Conservation (phyloP, 2,888 invertebrate genomes). For the Mesorhabditis spiculigera region DNA sequence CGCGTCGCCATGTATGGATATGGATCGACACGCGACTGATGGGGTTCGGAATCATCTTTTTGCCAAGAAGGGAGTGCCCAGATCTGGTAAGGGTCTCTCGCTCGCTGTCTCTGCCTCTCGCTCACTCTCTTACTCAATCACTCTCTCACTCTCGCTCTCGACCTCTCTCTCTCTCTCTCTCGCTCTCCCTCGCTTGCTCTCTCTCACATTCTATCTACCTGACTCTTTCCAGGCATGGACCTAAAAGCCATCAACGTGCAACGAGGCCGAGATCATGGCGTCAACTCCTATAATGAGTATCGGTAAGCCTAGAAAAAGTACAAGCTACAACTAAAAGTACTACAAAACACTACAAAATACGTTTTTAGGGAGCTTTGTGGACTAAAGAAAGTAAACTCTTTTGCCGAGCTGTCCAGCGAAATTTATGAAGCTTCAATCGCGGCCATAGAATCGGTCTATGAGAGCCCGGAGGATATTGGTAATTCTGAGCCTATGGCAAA, state of each 20-base stretch:
- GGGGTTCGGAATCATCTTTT: constrained; percentile 27
- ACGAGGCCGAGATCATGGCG: constrained; percentile 65
- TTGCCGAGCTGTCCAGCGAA: constrained; percentile 39
- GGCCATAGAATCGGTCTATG: constrained; percentile 45
- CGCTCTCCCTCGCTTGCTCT: no score
- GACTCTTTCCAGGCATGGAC: constrained; percentile 71
- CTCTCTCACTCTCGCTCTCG: no score
- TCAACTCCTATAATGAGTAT: constrained; percentile 46
- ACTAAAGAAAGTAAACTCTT: constrained; percentile 32
- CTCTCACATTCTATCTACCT: background rate
- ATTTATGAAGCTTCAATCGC: constrained; percentile 43
- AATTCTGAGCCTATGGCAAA: no score
- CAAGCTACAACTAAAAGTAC: background rate
- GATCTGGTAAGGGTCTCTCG: background rate
- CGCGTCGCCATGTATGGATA: constrained; percentile 46
- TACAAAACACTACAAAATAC: background rate
- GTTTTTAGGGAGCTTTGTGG: constrained; percentile 45
- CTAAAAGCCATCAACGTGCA: constrained; percentile 85
- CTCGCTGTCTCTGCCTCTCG: no score
- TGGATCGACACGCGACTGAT: constrained; percentile 49
- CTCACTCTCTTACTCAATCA: no score
- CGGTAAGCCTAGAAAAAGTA: constrained; percentile 15
- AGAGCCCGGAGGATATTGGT: constrained; percentile 29
- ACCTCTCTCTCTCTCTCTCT: no score
- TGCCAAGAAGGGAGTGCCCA: constrained; percentile 4